Evolutionary conservation across 2,888 invertebrate genomes (phyloP).

Genomic region (Campoplex nolae): DNA sequence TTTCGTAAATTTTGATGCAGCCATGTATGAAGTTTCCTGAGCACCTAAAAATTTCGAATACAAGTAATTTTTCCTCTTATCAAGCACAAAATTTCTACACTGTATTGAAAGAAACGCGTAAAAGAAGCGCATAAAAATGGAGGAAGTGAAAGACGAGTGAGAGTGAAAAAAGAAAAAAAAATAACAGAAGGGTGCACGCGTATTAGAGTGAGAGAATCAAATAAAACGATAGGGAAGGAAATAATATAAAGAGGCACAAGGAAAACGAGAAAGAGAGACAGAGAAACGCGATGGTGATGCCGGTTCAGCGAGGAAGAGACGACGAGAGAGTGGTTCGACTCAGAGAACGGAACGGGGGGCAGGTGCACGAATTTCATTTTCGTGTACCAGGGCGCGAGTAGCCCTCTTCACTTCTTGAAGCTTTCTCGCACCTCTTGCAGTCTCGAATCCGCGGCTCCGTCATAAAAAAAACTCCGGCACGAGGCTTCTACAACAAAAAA

Average conservation of each 20-base stretch:
- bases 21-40: background rate
- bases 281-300: conserved; percentile 14
- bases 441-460: conserved; percentile 20
- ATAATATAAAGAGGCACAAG: background rate
- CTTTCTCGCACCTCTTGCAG: conserved; percentile 40
- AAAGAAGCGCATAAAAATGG: conserved; percentile 10
- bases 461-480: conserved; percentile 7
- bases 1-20: no score
- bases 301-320: no score
- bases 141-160: background rate
- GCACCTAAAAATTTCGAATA: background rate
- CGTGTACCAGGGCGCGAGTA: conserved; percentile 75
- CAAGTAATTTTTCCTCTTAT: background rate
- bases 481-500: conserved; percentile 49
- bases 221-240: background rate
- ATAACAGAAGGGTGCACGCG: background rate
- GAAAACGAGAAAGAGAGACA: conserved; percentile 31
- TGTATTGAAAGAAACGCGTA: background rate
- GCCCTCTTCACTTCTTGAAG: conserved; percentile 54
- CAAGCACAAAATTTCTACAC: background rate
- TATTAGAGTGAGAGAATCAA: conserved; percentile 32
- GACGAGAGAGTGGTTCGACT: conserved; percentile 22
- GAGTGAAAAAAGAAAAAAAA: conserved; percentile 41
- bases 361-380: conserved; percentile 79
- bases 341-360: conserved; percentile 64